These are phyloP conservation scores for Megatriorchis doriae DNA, from an alignment of 2,113 vertebrate species.

Conservation along the genomic window DNA sequence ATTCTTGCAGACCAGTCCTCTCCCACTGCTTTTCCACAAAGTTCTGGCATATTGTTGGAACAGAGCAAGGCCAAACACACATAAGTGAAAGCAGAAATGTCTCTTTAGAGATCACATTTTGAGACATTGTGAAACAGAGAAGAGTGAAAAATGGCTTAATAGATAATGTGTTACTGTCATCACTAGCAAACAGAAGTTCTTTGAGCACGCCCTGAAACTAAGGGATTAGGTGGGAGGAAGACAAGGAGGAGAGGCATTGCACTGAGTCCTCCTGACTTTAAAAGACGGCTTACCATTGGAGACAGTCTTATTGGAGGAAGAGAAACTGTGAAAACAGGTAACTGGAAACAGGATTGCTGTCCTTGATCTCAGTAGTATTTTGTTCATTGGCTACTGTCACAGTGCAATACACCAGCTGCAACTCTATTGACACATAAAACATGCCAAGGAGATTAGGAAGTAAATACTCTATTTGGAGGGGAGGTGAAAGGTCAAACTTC, in stretches of 20 bases:
- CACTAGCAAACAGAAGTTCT: not conserved
- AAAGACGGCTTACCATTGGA: not conserved
- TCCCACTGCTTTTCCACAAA: not conserved
- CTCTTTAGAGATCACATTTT: not conserved
- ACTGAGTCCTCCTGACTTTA: not conserved
- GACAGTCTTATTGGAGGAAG: not conserved
- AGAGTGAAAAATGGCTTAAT: not conserved
- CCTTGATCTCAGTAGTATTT: not conserved
- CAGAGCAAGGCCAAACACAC: not conserved
- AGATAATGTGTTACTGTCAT: not conserved
- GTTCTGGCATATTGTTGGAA: not conserved
- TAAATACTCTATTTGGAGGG: not conserved
- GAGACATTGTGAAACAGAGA: not conserved
- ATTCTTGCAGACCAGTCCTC: not conserved
- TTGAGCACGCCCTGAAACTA: not conserved
- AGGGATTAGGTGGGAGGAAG: not conserved
- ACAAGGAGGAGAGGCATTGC: not conserved
- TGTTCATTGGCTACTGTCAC: not conserved
- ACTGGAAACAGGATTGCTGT: not conserved
- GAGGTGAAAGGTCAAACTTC: not conserved
- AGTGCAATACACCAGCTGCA: not conserved
- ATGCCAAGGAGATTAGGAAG: not conserved
- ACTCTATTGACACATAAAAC: not conserved
- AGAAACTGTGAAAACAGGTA: not conserved
- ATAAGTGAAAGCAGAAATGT: not conserved